Evolutionary conservation across 2,888 invertebrate species (phyloP).

Genomic region (Lycocerus yunnanus): DNA sequence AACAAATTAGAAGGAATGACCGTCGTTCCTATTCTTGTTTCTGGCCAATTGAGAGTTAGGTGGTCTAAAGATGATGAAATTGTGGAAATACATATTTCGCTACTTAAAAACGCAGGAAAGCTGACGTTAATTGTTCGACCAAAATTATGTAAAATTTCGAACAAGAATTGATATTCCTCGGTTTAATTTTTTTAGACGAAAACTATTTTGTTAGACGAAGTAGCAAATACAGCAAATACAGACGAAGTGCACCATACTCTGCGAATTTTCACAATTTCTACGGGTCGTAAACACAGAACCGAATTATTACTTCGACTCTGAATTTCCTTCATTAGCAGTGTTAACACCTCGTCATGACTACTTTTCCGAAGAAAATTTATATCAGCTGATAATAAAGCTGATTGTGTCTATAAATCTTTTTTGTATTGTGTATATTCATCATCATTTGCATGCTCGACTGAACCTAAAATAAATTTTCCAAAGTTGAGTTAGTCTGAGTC

Average conservation of each 20-base stretch:
- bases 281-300: neutral
- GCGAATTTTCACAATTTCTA: neutral
- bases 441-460: neutral
- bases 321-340: neutral
- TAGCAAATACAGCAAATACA: conserved; percentile 5
- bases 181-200: neutral
- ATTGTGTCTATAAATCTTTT: neutral
- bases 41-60: conserved; percentile 49
- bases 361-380: neutral
- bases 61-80: neutral
- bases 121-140: neutral
- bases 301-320: neutral
- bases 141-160: neutral
- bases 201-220: conserved; percentile 8
- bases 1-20: conserved; percentile 58
- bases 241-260: too few species aligned
- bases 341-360: neutral
- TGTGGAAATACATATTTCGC: neutral
- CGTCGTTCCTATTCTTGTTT: conserved; percentile 57
- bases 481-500: too few species aligned
- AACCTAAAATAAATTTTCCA: neutral
- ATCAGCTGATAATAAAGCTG: neutral
- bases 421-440: neutral
- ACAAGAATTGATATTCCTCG: neutral
- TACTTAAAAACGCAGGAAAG: neutral